Percentiles rank a stretch among this genome's conserved stretches.
Conservation (phyloP, 2,888 invertebrate genomes). For the Eilema depressum region DNA sequence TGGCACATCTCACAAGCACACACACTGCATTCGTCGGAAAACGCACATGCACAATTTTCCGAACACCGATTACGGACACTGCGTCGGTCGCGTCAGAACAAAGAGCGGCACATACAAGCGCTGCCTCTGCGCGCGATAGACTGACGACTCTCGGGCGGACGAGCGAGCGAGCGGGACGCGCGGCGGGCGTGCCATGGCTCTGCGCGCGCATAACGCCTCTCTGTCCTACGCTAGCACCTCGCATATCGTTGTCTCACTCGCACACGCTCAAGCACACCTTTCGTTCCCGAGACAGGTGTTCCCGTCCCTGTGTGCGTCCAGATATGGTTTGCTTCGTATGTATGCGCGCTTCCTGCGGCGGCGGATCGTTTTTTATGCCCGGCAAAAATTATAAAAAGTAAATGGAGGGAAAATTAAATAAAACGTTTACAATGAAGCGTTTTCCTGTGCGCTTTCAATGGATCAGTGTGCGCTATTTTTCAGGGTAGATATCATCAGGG, state of each 20-base stretch:
- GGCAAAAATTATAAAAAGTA: constrained; percentile 87
- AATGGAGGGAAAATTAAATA: constrained; percentile 87
- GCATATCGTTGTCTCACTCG: constrained; percentile 69
- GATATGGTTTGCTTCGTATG: constrained; percentile 66
- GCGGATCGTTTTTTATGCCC: constrained; percentile 86
- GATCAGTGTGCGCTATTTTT: constrained; percentile 84
- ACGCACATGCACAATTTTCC: constrained; percentile 87
- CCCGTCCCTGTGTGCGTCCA: constrained; percentile 80
- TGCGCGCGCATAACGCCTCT: constrained; percentile 82
- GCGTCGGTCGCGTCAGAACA: constrained; percentile 84
- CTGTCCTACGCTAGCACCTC: constrained; percentile 63
- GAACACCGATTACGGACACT: constrained; percentile 85
- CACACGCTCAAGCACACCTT: constrained; percentile 83
- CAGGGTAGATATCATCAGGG: constrained; percentile 72
- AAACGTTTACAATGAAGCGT: constrained; percentile 87
- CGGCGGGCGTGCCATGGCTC: constrained; percentile 81
- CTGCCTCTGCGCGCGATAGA: constrained; percentile 85
- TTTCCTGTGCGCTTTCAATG: constrained; percentile 86
- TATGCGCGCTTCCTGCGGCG: constrained; percentile 85
- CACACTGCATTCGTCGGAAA: constrained; percentile 85
- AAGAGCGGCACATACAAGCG: constrained; percentile 79
- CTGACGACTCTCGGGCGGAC: constrained; percentile 74
- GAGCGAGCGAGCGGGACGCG: constrained; percentile 82
- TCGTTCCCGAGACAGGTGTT: constrained; percentile 86
- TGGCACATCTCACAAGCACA: constrained; percentile 86